phyloP scores from a whole-genome alignment of 2,113 vertebrate species.

The Elanoides forficatus region DNA sequence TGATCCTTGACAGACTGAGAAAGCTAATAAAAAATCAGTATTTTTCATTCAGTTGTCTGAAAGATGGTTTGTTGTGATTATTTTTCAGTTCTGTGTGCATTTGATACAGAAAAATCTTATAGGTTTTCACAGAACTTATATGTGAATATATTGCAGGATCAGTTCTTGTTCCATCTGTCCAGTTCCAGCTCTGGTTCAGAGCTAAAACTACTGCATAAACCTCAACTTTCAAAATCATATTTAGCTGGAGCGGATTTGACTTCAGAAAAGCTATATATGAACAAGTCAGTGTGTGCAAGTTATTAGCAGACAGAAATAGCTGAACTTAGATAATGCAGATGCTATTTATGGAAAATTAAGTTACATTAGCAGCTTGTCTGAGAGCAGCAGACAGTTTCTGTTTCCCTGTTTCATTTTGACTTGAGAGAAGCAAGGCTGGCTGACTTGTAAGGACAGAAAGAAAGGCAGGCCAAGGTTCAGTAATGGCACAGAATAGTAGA shows the following conservation, averaged over 20 bases:
- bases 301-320: conserved; percentile 52
- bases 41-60: neutral
- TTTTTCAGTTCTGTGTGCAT: neutral
- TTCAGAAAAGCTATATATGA: neutral
- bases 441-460: neutral
- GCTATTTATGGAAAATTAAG: conserved; percentile 60
- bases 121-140: neutral
- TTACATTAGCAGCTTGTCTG: conserved; percentile 29
- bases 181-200: neutral
- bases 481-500: neutral
- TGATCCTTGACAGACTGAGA: neutral
- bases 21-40: neutral
- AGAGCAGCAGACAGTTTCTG: neutral
- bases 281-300: neutral
- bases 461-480: neutral
- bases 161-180: neutral
- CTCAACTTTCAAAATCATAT: conserved; percentile 28
- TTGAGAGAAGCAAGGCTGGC: neutral
- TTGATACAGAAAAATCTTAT: neutral
- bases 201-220: neutral
- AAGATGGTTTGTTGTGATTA: neutral
- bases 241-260: neutral
- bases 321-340: conserved; percentile 25
- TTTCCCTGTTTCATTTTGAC: neutral
- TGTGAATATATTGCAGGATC: neutral